Evolutionary conservation across 2,113 vertebrate species (phyloP).

Genomic region (Hemiscyllium ocellatum): DNA sequence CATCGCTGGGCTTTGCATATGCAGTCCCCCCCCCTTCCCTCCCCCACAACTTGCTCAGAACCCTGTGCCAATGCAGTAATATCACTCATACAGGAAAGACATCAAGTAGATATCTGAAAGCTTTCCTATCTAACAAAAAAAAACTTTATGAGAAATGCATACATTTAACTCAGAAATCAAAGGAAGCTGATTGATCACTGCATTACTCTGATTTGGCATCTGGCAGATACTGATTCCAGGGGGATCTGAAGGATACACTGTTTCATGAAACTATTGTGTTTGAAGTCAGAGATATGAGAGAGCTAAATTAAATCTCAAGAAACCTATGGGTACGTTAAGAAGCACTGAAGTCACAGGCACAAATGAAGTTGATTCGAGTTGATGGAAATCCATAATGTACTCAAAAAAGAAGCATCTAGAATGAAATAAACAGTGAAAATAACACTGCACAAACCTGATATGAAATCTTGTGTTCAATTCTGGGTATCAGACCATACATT

Average conservation of each 20-base stretch:
- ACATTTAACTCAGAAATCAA: neutral
- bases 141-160: neutral
- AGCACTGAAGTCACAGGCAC: neutral
- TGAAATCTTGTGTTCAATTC: neutral
- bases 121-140: neutral
- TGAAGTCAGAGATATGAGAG: neutral
- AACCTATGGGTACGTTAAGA: neutral
- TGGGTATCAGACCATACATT: neutral
- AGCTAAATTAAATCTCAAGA: neutral
- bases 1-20: neutral
- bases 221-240: neutral
- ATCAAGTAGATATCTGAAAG: neutral
- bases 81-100: neutral
- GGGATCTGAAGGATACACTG: neutral
- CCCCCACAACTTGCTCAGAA: neutral
- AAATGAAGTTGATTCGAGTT: neutral
- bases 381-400: neutral
- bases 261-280: neutral
- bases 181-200: conserved; percentile 7
- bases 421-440: neutral
- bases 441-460: neutral
- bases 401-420: neutral
- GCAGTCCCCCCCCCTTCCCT: neutral
- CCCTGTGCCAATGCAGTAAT: neutral
- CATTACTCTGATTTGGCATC: neutral